phyloP scores from a whole-genome alignment of 1,140 invertebrate genomes.

The Zaprionus davidi region DNA sequence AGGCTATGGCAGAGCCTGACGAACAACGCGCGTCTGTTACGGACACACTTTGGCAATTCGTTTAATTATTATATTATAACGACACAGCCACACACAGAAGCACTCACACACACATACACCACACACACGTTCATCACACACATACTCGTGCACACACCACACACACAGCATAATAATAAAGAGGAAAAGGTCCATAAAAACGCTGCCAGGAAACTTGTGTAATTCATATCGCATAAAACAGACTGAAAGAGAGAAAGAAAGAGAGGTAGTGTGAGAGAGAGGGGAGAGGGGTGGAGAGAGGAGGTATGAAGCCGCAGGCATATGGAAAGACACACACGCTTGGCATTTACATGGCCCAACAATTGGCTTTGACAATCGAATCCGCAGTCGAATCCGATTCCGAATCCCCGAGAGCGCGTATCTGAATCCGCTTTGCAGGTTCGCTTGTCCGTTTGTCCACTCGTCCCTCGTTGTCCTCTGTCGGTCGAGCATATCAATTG shows the following conservation, averaged over 20 bases:
- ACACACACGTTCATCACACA: constrained; percentile 12
- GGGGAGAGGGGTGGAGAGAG: constrained; percentile 1
- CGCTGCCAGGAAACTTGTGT: constrained; percentile 77
- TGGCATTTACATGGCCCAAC: constrained; percentile 64
- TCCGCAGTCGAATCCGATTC: constrained; percentile 49
- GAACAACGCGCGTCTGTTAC: constrained; percentile 69
- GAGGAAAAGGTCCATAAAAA: constrained; percentile 79
- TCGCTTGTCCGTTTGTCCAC: constrained; percentile 27
- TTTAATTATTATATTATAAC: constrained; percentile 82
- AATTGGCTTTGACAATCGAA: constrained; percentile 75
- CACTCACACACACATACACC: constrained; percentile 9
- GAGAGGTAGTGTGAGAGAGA: not conserved
- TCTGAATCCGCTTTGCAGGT: constrained; percentile 36
- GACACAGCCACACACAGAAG: constrained; percentile 38
- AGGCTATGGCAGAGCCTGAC: constrained; percentile 39
- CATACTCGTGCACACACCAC: constrained; percentile 15
- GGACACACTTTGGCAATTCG: constrained; percentile 81
- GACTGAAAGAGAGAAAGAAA: constrained; percentile 17
- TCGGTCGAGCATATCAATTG: constrained; percentile 71
- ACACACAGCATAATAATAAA: constrained; percentile 69
- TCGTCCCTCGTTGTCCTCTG: constrained; percentile 27
- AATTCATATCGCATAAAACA: constrained; percentile 77
- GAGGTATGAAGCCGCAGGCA: constrained; percentile 57
- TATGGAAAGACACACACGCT: constrained; percentile 42
- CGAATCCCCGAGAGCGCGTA: constrained; percentile 19